Evolutionary conservation across 1,140 invertebrate genomes (phyloP).

Genomic region (Heliconius congener): DNA sequence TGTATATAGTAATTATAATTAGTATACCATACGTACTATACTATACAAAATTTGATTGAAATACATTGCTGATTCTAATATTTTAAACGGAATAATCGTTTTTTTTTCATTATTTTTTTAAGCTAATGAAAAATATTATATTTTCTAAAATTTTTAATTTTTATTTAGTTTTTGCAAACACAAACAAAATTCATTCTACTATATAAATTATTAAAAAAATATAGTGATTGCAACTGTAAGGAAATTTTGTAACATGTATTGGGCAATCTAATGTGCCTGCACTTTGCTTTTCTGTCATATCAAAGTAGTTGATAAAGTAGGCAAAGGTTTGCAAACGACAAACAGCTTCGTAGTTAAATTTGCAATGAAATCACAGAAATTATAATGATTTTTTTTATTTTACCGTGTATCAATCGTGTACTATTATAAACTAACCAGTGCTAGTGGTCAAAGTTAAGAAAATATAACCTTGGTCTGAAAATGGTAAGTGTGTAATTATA

Average conservation of each 20-base stretch:
- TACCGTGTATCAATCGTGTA: slow-evolving; percentile 3
- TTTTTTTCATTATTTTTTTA: background rate
- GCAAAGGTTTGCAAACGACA: slow-evolving; percentile 25
- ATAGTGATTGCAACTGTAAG: background rate
- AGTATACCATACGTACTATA: too few species aligned
- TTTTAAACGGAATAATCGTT: background rate
- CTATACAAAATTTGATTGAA: too few species aligned
- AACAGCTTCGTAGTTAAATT: slow-evolving; percentile 21
- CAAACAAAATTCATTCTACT: background rate
- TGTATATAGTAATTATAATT: too few species aligned
- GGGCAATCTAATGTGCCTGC: slow-evolving; percentile 19
- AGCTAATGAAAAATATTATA: background rate
- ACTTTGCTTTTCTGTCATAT: slow-evolving; percentile 30
- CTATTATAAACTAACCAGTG: slow-evolving; percentile 6
- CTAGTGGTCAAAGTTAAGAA: slow-evolving; percentile 30
- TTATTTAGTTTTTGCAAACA: background rate
- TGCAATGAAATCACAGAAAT: slow-evolving; percentile 20
- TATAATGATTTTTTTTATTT: background rate
- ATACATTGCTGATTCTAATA: too few species aligned
- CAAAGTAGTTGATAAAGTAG: slow-evolving; percentile 23
- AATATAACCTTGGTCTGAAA: slow-evolving; percentile 56
- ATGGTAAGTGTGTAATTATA: slow-evolving; percentile 46
- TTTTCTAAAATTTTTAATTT: background rate
- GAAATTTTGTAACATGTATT: slow-evolving; percentile 19
- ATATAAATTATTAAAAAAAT: background rate